Evolutionary conservation across 2,888 invertebrate genomes (phyloP), one percentile per base, ranked within the genome.

Genomic region (Meiosimyza platycephala): DNA sequence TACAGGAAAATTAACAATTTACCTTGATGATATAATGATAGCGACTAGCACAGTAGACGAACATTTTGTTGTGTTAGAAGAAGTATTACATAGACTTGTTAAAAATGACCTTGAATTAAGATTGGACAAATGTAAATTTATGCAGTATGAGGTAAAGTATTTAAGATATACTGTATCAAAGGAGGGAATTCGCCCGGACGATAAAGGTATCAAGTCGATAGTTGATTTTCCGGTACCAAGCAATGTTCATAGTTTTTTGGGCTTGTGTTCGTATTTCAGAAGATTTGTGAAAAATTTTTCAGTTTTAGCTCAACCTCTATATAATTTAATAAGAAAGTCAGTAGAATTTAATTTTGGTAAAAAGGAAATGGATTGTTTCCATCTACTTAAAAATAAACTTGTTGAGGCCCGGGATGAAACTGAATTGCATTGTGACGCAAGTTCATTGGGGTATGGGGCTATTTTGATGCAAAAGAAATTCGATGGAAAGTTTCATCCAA

Each of bases 1-100:
- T 18, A 50, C 55, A 12, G 74, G 54, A 40, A 74, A 71, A 72
- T 33, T 76, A 7, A 68, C 47, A 5, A 73, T 75, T n/a, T 76
- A 76, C 65, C 62, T 75, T 40, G 74, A 76, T 40, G 73, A 75
- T 12, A 74, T 76, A 12, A 73, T 75, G 72, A 72, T 76, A 59
- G 74, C 75, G 2, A 74, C 72, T 6, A 47, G 13, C 1, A 52
- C 7, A 33, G 52, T 64, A 40, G 69, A 73, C 1, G 72, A 71
- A 16, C 67, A 74, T 72, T 47, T 73, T 13, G 13, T 16, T 3
- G 67, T 74, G 54, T 60, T 76, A 12, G 7, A 40, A 6, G 71
- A 72, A 18, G 73, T 73, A 16, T 72, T 76, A 22, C 7, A 7
- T n/a, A 48, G 65, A 12, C 15, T 74, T 54, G 65, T 70, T n/a